A percentile compares a stretch with the other conserved stretches of the same genome.
Evolutionary conservation across 2,888 invertebrate species (phyloP).

Genomic region (Eupithecia tripunctaria): DNA sequence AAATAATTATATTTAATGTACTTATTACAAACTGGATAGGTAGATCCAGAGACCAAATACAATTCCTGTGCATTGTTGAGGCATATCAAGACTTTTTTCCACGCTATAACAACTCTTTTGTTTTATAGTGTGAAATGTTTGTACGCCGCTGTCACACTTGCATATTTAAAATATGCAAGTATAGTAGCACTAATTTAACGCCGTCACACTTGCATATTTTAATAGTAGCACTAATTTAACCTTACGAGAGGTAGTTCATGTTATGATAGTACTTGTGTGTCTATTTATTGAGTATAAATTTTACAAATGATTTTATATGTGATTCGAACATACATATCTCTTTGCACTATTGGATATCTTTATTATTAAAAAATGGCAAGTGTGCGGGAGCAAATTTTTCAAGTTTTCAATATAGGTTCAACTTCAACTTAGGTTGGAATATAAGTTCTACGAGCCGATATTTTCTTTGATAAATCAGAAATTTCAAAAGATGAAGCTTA

Average conservation of each 20-base stretch:
- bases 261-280: not conserved
- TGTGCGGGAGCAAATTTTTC: not conserved
- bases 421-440: no score
- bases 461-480: not conserved
- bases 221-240: constrained; percentile 13
- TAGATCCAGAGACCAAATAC: constrained; percentile 17
- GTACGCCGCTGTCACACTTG: constrained; percentile 18
- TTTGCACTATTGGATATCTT: not conserved
- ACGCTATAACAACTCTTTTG: constrained; percentile 28
- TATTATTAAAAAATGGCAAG: not conserved
- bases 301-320: not conserved
- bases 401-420: not conserved
- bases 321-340: not conserved
- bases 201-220: constrained; percentile 21
- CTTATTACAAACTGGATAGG: constrained; percentile 13
- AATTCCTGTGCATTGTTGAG: not conserved
- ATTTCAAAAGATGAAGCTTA: not conserved
- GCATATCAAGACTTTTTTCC: not conserved
- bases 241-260: constrained; percentile 15
- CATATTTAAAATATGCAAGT: no score
- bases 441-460: not conserved
- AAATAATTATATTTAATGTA: not conserved
- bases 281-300: not conserved
- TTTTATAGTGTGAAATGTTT: constrained; percentile 23
- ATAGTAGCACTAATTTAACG: constrained; percentile 12